Evolutionary conservation across 2,888 invertebrate species (phyloP).

Genomic region (Pherbina coryleti): DNA sequence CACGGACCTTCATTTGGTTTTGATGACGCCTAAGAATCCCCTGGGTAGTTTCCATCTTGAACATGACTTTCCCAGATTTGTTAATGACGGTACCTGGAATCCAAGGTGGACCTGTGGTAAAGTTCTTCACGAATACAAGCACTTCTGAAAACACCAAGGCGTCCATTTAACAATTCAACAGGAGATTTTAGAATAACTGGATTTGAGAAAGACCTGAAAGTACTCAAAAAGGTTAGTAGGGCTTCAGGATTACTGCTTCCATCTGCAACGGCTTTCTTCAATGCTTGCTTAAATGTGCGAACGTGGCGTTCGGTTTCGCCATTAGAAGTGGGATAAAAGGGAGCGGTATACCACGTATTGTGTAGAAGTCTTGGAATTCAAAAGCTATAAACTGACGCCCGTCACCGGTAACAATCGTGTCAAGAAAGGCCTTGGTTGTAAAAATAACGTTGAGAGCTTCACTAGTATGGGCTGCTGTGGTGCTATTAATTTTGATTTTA

Average conservation of each 20-base stretch:
- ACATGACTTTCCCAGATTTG: background rate
- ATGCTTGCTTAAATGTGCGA: conserved; percentile 13
- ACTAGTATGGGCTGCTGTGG: background rate
- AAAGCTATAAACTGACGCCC: conserved; percentile 22
- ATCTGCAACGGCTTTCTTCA: conserved; percentile 32
- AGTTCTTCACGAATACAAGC: background rate
- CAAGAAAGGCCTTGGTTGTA: background rate
- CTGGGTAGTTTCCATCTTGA: background rate
- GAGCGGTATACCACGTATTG: background rate
- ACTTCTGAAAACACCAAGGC: background rate
- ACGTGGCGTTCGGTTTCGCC: background rate
- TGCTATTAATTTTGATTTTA: conserved; percentile 48
- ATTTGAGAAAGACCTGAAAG: background rate
- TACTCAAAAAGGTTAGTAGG: conserved; percentile 27
- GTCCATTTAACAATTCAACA: background rate
- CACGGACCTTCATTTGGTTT: background rate
- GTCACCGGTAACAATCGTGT: conserved; percentile 49
- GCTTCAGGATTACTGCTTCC: conserved; percentile 31
- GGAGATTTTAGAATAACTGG: background rate
- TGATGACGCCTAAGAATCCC: background rate
- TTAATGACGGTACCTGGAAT: background rate
- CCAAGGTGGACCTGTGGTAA: background rate
- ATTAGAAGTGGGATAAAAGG: background rate
- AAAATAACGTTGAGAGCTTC: background rate
- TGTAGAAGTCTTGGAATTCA: conserved; percentile 45